Conservation (phyloP, 2,113 vertebrate species). For the Romanogobio albipinnatus region DNA sequence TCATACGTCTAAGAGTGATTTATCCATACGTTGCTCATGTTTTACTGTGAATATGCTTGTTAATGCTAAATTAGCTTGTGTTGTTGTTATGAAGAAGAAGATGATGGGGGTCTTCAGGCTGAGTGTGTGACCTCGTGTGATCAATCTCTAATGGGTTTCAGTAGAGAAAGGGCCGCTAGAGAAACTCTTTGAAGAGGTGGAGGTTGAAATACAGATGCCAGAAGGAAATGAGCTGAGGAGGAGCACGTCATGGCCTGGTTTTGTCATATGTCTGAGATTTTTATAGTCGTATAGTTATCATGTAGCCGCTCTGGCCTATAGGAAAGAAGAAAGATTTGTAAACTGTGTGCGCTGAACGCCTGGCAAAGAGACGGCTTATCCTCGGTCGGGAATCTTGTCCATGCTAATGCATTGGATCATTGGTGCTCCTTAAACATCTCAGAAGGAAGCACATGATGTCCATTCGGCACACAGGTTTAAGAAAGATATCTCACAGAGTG, state of each 20-base stretch:
- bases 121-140: neutral
- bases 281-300: neutral
- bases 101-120: neutral
- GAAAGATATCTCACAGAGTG: neutral
- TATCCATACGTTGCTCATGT: neutral
- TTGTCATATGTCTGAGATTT: conserved; percentile 54
- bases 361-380: conserved; percentile 46
- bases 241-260: conserved; percentile 62
- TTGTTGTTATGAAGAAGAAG: neutral
- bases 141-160: neutral
- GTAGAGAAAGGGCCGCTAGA: neutral
- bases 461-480: neutral
- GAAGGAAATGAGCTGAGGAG: conserved; percentile 72
- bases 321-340: conserved; percentile 32
- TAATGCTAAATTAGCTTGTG: neutral
- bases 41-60: neutral
- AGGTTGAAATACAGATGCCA: conserved; percentile 68
- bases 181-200: conserved; percentile 64
- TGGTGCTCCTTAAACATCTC: neutral
- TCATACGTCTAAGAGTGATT: neutral
- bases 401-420: conserved; percentile 23
- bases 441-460: conserved; percentile 28
- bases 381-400: conserved; percentile 14
- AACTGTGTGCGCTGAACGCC: conserved; percentile 52
- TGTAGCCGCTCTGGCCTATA: conserved; percentile 22